A percentile compares a stretch with the other conserved stretches of the same genome.
Evolutionary conservation across 2,888 invertebrate genomes (phyloP).

Genomic region (Eristalis pertinax): DNA sequence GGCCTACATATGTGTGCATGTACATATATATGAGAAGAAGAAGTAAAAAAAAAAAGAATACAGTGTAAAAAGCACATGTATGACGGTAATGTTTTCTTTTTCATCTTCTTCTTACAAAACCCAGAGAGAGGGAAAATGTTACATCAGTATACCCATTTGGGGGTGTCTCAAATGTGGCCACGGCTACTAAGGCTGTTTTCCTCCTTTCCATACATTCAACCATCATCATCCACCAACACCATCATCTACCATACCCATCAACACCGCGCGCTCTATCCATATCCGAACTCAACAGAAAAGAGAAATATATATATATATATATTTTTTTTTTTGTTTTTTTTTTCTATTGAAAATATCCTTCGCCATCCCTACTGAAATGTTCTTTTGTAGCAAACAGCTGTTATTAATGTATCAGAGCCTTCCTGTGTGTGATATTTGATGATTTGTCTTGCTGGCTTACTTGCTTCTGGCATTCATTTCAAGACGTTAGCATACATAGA

Average conservation of each 20-base stretch:
- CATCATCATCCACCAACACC: neutral
- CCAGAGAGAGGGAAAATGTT: neutral
- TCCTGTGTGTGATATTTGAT: slow-evolving; percentile 1
- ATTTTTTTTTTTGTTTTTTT: no score
- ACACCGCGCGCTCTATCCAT: neutral
- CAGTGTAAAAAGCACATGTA: slow-evolving; percentile 3
- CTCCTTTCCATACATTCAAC: neutral
- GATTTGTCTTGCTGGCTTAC: neutral
- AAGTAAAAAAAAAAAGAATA: neutral
- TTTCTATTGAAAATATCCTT: slow-evolving; percentile 9
- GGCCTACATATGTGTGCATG: no score
- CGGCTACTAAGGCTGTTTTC: neutral
- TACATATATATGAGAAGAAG: neutral
- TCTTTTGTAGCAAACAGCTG: slow-evolving; percentile 39
- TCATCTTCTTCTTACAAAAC: neutral
- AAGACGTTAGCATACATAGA: neutral
- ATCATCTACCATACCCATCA: neutral
- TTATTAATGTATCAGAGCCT: slow-evolving; percentile 18
- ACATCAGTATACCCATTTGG: neutral
- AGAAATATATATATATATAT: no score
- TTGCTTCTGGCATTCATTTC: neutral
- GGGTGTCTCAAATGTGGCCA: neutral
- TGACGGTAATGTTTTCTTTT: neutral
- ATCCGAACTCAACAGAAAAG: neutral
- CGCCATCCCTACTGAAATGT: slow-evolving; percentile 20